Base-by-base conservation (phyloP, 2,113 vertebrate genomes). In the Pogona vitticeps region DNA sequence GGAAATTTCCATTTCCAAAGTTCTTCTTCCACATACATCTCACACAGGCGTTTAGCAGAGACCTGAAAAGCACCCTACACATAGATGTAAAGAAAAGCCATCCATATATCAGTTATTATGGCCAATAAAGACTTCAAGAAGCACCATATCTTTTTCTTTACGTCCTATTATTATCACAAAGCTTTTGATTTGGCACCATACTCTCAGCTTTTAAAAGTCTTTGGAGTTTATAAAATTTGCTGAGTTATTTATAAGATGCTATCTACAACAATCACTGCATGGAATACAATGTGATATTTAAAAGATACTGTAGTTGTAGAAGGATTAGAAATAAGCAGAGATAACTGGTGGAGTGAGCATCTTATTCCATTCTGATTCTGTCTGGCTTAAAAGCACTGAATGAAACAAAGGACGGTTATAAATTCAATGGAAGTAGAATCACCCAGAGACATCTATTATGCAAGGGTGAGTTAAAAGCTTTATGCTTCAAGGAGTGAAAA, bases 101-200 rank as follows among this genome's bases (percentile, higher is more conserved):
- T 59, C 26, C 56, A 83, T 76, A 76, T n/a, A 67, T 76, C 72
- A n/a, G 61, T 67, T 77, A 76, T 52, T 65, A 77, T 56, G 14
- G 42, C 75, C 83, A 85, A 77, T 85, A 77, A 85, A 77, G 75
- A 78, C 6, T 68, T 21, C 75, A 85, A 85, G 61, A 85, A 42
- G 61, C 83, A 56, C 28, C 75, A 38, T 68, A 68, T 77, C 75
- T 85, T 77, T 75, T 52, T 59, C 42, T 67, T 85, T 61, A 59
- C 31, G 20, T 67, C 23, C 73, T 33, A 7, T 36, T 23, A 85
- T 85, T 85, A 77, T 85, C 73, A 77, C 67, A 77, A 68, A 76
- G 63, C 61, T 77, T 85, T 68, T 38, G 40, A 76, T 52, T 52
- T 77, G 59, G 31, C 68, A 33, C 58, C 59, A 56, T 28, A 56